Conservation (phyloP, 2,113 vertebrate genomes). For the Nesospiza acunhae region DNA sequence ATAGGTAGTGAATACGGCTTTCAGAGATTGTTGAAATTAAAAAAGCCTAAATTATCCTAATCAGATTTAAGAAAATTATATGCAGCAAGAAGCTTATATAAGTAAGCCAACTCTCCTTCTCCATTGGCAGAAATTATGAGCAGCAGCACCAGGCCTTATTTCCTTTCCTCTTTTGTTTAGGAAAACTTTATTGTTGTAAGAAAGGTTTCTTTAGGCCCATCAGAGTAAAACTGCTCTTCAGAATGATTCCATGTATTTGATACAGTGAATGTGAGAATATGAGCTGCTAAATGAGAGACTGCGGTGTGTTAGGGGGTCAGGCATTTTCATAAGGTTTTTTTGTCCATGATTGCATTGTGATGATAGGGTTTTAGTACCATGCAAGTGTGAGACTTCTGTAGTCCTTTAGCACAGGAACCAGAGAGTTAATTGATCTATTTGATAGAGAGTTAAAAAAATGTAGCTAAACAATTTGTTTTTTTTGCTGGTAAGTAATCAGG, state of each 20-base stretch:
- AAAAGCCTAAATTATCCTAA: constrained; percentile 57
- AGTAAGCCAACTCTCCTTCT: constrained; percentile 31
- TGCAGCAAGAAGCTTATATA: constrained; percentile 29
- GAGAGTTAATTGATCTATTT: background rate
- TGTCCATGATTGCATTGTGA: background rate
- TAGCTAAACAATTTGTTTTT: background rate
- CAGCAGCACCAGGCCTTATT: constrained; percentile 49
- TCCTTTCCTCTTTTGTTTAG: constrained; percentile 64
- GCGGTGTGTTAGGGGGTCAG: background rate
- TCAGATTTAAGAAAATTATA: constrained; percentile 61
- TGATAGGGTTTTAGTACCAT: background rate
- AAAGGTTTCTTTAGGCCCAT: constrained; percentile 63
- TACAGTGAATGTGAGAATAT: background rate
- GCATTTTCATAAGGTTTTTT: background rate
- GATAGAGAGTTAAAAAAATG: background rate
- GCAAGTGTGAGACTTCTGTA: background rate
- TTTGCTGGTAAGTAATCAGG: background rate
- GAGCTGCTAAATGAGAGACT: background rate
- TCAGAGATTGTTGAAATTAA: background rate
- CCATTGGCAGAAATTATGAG: constrained; percentile 45
- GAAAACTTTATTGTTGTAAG: constrained; percentile 9
- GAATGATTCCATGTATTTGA: background rate
- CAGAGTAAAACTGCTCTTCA: constrained; percentile 14
- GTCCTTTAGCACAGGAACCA: background rate
- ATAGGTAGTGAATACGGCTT: background rate